phyloP scores from a whole-genome alignment of 2,888 invertebrate genomes.

The Xestia ashworthii region DNA sequence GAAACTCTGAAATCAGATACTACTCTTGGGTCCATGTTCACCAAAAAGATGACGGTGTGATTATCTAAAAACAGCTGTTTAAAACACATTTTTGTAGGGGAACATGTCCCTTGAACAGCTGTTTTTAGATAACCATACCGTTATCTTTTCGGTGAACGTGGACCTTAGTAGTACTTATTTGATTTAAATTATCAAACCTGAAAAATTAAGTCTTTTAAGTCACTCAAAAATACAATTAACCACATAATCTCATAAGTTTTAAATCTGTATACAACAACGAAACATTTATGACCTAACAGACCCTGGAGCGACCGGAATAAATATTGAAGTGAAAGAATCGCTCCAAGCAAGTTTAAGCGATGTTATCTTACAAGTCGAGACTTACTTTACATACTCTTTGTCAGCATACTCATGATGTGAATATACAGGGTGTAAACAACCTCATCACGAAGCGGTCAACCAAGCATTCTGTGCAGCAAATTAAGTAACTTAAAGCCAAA shows the following conservation, averaged over 20 bases:
- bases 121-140: too few species aligned
- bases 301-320: conserved; percentile 40
- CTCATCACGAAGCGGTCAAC: too few species aligned
- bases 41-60: too few species aligned
- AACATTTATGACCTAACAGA: conserved; percentile 39
- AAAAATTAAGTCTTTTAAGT: background rate
- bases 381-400: conserved; percentile 60
- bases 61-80: too few species aligned
- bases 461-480: too few species aligned
- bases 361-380: conserved; percentile 49
- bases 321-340: conserved; percentile 53
- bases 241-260: background rate
- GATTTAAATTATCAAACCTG: background rate
- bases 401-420: conserved; percentile 33
- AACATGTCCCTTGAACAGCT: too few species aligned
- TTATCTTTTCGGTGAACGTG: too few species aligned
- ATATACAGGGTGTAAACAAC: background rate
- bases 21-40: too few species aligned
- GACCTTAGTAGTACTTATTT: background rate
- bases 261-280: conserved; percentile 12
- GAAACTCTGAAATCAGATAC: too few species aligned
- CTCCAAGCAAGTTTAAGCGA: conserved; percentile 46
- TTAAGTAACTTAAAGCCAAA: too few species aligned
- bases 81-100: too few species aligned
- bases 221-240: background rate